Percentiles rank a stretch among this genome's conserved stretches.
Conservation (phyloP, 2,113 vertebrate genomes). For the Scartelaos histophorus region DNA sequence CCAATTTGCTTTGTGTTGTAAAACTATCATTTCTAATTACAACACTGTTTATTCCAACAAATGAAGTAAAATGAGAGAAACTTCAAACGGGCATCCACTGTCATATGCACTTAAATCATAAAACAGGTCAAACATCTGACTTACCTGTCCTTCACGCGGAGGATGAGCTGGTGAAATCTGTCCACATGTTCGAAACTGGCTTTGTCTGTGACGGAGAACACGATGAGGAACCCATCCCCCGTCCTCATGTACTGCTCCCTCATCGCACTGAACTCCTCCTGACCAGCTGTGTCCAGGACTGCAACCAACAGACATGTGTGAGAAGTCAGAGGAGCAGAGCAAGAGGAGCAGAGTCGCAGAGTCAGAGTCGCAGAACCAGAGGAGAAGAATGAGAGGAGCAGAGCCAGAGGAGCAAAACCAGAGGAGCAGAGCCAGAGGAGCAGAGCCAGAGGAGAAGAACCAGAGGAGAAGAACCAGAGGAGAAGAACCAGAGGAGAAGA, state of each 20-base stretch:
- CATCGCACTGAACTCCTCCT: conserved; percentile 99
- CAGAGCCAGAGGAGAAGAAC: too few relatives aligned
- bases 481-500: too few relatives aligned
- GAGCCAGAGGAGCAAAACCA: too few relatives aligned
- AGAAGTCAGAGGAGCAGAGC: background rate
- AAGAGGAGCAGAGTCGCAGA: too few relatives aligned
- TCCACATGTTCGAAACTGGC: conserved; percentile 98
- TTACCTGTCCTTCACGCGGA: conserved; percentile 97
- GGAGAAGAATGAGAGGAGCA: background rate
- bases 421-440: too few relatives aligned
- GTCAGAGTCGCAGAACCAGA: background rate
- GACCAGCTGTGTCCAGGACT: conserved; percentile 97
- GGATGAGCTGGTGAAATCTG: conserved; percentile 96
- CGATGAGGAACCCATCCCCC: conserved; percentile 96
- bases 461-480: too few relatives aligned
- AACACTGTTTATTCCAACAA: too few relatives aligned
- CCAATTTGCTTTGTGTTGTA: too few relatives aligned
- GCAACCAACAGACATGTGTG: background rate
- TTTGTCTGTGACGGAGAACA: conserved; percentile 97
- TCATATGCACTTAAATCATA: too few relatives aligned
- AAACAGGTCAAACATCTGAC: background rate
- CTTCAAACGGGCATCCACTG: too few relatives aligned
- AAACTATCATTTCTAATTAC: too few relatives aligned
- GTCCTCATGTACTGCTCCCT: conserved; percentile 99
- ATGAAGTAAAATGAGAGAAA: too few relatives aligned